Evolutionary conservation across 2,888 invertebrate genomes (phyloP), one percentile per base, ranked within the genome.

Genomic region (Drosophila percnosoma): DNA sequence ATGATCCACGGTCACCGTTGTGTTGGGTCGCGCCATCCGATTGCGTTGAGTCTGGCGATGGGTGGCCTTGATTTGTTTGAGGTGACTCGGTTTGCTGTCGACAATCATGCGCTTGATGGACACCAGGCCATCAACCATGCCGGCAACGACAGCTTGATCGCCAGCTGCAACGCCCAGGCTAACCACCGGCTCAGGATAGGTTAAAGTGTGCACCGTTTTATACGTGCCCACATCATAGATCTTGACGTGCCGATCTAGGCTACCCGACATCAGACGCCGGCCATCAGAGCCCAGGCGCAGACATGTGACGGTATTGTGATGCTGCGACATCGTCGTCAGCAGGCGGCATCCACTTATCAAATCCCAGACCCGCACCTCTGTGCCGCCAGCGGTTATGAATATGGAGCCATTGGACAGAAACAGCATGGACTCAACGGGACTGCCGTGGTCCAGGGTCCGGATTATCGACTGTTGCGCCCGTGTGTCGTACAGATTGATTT

Each of bases 291-390:
- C 97, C 73, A 99, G 94, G 78, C 95, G 94, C 55, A 99, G 92
- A 78, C 97, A 96, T 0, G 98, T 99, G 1, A 99, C 96, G 0
- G 99, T 98, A 94, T 99, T 99, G 93, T 99, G 98, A 93, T 99
- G 99, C 84, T 98, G 97, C 3, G 96, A 96, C 76, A 99, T 95
- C 86, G 95, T 96, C 2, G 97, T 96, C 31, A 99, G 92, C 62
- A 97, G 93, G 91, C 96, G 96, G 24, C 86, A 78, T 31, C 98
- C 98, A 78, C 97, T 95, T 59, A 98, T 94, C 7, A 96, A 95
- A 92, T 99, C 99, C 99, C 99, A 99, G 0, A 99, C 96, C 93
- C 96, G 96, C 8, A 99, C 96, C 92, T 97, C 96, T 40, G 96
- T 97, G 0, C 98, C 98, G 80, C 98, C 99, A 69, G 98, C 98